Base-by-base conservation (phyloP, 2,113 vertebrate species). In the Mustela lutreola region DNA sequence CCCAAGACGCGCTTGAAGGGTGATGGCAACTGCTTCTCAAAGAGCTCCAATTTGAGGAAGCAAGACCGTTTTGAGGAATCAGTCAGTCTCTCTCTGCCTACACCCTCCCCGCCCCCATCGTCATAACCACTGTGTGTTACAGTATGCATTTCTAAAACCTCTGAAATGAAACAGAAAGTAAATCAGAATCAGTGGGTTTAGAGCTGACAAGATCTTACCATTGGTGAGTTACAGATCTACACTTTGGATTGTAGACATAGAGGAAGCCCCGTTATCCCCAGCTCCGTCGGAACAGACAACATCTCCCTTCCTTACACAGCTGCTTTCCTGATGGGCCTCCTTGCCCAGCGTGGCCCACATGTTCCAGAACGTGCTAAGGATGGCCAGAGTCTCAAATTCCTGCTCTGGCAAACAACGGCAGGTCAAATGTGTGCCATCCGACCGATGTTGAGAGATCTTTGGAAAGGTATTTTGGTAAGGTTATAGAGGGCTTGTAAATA, bases 401-500 rank as follows among this genome's bases (percentile, higher is more conserved):
- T 26, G 2, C 28, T 58, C 9, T 85, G 33, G 24, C n/a, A 7
- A 60, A 22, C 21, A 90, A 11, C 4, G 26, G 21, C 4, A 26
- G 31, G 12, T 22, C 45, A 36, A 7, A 45, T 22, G 4, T 24
- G 31, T n/a, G 24, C 48, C 36, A 26, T 16, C 42, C 0, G 4
- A 9, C 58, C 33, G 8, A 67, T 65, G n/a, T 9, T 73, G 31
- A 62, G 45, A 89, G 31, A 33, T 80, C 84, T 78, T 82, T 1
- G 11, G 21, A 82, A 95, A 91, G 50, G 65, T 94, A 36, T 86
- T 82, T 93, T 91, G 84, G n/a, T 97, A 63, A 73, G n/a, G 36
- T 75, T 90, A 42, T 58, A n/a, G 82, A 92, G 39, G 91, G 91
- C 97, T 97, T 85, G 92, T 80, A 97, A 97, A 78, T 90, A 96